Conservation (phyloP, 2,888 invertebrate species). For the Aricia artaxerxes region DNA sequence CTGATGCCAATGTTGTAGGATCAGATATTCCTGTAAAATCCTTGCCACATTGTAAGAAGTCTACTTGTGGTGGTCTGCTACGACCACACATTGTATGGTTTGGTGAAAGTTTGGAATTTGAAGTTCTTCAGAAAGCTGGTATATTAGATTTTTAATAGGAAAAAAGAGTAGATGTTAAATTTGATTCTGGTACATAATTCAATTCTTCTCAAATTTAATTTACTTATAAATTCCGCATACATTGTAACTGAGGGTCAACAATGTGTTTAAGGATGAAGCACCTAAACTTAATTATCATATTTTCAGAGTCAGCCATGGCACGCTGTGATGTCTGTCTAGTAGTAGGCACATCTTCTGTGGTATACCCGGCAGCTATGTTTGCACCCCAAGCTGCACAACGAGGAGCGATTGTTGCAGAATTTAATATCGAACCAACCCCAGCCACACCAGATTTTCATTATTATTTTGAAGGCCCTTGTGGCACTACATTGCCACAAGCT, state of each 20-base stretch:
- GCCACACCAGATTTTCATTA: slow-evolving; percentile 67
- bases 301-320: slow-evolving; percentile 72
- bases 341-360: slow-evolving; percentile 92
- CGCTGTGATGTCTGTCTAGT: slow-evolving; percentile 89
- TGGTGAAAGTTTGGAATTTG: slow-evolving; percentile 86
- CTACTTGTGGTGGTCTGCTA: slow-evolving; percentile 83
- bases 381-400: slow-evolving; percentile 87
- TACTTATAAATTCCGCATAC: too few species aligned
- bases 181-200: too few species aligned
- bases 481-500: slow-evolving; percentile 62
- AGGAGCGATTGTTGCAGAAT: slow-evolving; percentile 78
- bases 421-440: slow-evolving; percentile 74
- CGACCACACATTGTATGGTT: slow-evolving; percentile 94
- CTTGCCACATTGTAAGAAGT: slow-evolving; percentile 85
- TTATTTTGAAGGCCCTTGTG: slow-evolving; percentile 74
- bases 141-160: background rate
- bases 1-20: slow-evolving; percentile 76
- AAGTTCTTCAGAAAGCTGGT: slow-evolving; percentile 83
- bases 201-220: too few species aligned
- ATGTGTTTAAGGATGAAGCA: too few species aligned
- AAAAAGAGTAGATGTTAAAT: too few species aligned
- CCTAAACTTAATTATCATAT: background rate
- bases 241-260: too few species aligned
- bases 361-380: slow-evolving; percentile 94
- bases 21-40: slow-evolving; percentile 83